Evolutionary conservation across 30 jellyfish, hydroid and myxozoan species (phyloP), one percentile per base, ranked within the genome.

Genomic region (Calvadosia cruxmelitensis): DNA sequence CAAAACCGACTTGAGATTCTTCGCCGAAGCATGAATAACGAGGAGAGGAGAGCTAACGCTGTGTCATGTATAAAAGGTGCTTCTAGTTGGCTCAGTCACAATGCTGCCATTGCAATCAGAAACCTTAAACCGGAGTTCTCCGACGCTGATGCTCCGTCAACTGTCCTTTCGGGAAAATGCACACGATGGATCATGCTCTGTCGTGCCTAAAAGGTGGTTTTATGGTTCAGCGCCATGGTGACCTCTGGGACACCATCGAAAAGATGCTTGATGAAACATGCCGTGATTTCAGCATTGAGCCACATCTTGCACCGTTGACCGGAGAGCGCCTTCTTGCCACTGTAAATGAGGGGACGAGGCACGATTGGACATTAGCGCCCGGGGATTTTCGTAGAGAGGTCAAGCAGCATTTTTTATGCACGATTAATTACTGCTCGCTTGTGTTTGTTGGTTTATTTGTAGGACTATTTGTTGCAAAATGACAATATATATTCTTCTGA

Each of bases 131-230:
- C 66, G 23, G 76, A 66, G 34, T 66, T 66, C 24, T 30, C 1
- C 49, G 76, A 66, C 34, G 76, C 69, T 29, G 23, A 29, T 28
- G 24, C 13, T 66, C 42, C 50, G 49, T 27, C 26, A 42, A 42
- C 33, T 69, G 78, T 50, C 73, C 26, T 7, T 69, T 72, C 65
- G 27, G 20, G 73, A 64, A 15, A 53, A 70, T n/a, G n/a, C n/a
- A n/a, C n/a, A n/a, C n/a, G n/a, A n/a, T n/a, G n/a, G n/a, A n/a
- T n/a, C n/a, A n/a, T 35, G 79, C 79, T 31, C 49, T 70, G 23
- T 70, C 79, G 31, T 70, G 79, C 67, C 48, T 36, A 31, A 70
- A 70, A 52, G 77, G 79, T 28, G 79, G 79, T 25, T 25, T 70
- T 50, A 52, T 70, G 49, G 48, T 51, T 25, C 76, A 36, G 52